Percentiles rank a stretch among this genome's conserved stretches.
Evolutionary conservation across 1,140 invertebrate species (phyloP).

Genomic region (Zaprionus gabonicus): DNA sequence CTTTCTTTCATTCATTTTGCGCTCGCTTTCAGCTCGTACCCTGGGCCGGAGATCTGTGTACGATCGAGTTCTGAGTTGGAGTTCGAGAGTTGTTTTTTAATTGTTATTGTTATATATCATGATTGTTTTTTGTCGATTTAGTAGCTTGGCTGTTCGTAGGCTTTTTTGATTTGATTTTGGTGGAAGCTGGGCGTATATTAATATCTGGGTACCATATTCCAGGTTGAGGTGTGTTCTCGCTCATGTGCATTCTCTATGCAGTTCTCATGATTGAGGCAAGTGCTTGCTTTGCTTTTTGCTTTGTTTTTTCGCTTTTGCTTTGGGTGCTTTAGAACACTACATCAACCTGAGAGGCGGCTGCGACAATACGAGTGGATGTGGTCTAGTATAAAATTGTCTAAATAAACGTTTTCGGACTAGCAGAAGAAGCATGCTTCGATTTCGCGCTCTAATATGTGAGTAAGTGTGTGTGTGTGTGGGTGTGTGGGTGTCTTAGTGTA

Average conservation of each 20-base stretch:
- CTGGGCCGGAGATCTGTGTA: slow-evolving; percentile 51
- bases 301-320: not conserved
- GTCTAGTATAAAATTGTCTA: slow-evolving; percentile 38
- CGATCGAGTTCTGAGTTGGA: slow-evolving; percentile 33
- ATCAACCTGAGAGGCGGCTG: slow-evolving; percentile 71
- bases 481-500: slow-evolving; percentile 21
- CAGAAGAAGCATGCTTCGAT: slow-evolving; percentile 66
- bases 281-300: slow-evolving; percentile 21
- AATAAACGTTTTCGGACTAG: not conserved
- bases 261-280: slow-evolving; percentile 28
- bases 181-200: slow-evolving; percentile 84
- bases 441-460: slow-evolving; percentile 25
- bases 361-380: slow-evolving; percentile 47
- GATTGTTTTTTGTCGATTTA: slow-evolving; percentile 13
- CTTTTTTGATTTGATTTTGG: slow-evolving; percentile 52
- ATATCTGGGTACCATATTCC: slow-evolving; percentile 82
- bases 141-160: slow-evolving; percentile 51
- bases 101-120: slow-evolving; percentile 9
- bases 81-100: slow-evolving; percentile 23
- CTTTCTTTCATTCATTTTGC: slow-evolving; percentile 38
- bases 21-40: slow-evolving; percentile 58
- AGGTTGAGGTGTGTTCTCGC: slow-evolving; percentile 73
- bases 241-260: slow-evolving; percentile 53
- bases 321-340: slow-evolving; percentile 65
- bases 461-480: slow-evolving; percentile 17